A percentile compares a stretch with the other conserved stretches of the same genome.
Conservation (phyloP, 1,140 invertebrate species). For the Geopemphigus sp. region DNA sequence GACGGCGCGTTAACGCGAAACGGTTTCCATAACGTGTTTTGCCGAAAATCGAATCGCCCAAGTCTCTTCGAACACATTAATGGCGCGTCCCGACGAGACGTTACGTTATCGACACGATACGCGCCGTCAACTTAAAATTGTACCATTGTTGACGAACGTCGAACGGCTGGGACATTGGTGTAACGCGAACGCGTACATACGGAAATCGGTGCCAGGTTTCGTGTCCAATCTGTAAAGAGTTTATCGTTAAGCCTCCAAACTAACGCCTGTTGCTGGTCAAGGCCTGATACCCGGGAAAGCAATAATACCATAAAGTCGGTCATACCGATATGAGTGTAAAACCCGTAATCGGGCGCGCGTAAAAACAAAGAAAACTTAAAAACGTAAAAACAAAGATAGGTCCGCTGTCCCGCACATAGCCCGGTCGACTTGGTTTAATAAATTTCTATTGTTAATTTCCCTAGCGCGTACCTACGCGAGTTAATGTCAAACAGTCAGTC, state of each 20-base stretch:
- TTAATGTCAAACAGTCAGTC: not conserved
- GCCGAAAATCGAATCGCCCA: not conserved
- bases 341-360: slow-evolving; percentile 1
- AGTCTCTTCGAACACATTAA: not conserved
- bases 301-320: too few species aligned
- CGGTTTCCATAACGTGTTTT: not conserved
- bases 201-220: not conserved
- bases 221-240: not conserved
- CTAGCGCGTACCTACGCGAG: not conserved
- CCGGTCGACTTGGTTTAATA: slow-evolving; percentile 43
- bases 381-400: slow-evolving; percentile 23
- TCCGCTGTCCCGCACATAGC: not conserved
- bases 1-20: too few species aligned
- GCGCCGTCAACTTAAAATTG: not conserved
- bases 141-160: not conserved
- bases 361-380: too few species aligned
- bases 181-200: not conserved
- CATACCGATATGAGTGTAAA: slow-evolving; percentile 6
- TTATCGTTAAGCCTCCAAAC: not conserved
- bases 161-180: not conserved
- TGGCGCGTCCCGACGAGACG: not conserved
- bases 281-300: not conserved
- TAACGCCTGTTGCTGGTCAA: not conserved
- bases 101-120: not conserved
- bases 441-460: slow-evolving; percentile 33